phyloP scores from a whole-genome alignment of 2,113 vertebrate species.

The Myotis lucifugus region DNA sequence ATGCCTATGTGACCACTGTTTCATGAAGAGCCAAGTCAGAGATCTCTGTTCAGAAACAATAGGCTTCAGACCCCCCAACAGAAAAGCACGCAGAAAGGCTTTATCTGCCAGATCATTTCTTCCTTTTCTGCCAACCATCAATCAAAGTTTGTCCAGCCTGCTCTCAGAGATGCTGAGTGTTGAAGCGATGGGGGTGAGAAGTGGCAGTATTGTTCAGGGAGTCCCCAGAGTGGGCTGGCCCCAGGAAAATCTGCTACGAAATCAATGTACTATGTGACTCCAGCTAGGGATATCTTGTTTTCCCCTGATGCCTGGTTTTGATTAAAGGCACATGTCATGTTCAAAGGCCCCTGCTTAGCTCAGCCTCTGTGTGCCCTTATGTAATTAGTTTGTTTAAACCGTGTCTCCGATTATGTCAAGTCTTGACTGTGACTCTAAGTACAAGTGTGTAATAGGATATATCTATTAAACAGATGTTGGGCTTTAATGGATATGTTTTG shows the following conservation, averaged over 20 bases:
- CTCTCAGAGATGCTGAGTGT: not conserved
- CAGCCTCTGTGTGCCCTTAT: slow-evolving; percentile 86
- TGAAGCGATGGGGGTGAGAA: slow-evolving; percentile 41
- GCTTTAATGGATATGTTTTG: slow-evolving; percentile 87
- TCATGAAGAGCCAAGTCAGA: not conserved
- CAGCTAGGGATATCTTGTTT: slow-evolving; percentile 82
- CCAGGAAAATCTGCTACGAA: slow-evolving; percentile 82
- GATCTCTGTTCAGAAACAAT: not conserved
- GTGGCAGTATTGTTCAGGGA: slow-evolving; percentile 65
- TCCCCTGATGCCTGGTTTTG: slow-evolving; percentile 85
- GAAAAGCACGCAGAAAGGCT: not conserved
- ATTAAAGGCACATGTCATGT: slow-evolving; percentile 88
- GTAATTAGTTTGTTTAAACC: slow-evolving; percentile 91
- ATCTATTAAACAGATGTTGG: slow-evolving; percentile 89
- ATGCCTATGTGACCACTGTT: not conserved
- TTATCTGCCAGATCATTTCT: not conserved
- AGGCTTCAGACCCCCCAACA: not conserved
- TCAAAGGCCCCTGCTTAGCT: slow-evolving; percentile 85
- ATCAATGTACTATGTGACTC: slow-evolving; percentile 79
- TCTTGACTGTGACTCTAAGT: slow-evolving; percentile 86
- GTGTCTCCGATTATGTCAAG: slow-evolving; percentile 88
- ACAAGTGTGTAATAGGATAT: slow-evolving; percentile 88
- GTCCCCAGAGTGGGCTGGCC: slow-evolving; percentile 73
- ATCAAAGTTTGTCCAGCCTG: not conserved
- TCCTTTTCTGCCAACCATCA: not conserved